Conservation (phyloP, 2,888 invertebrate species). For the Craniophora ligustri region DNA sequence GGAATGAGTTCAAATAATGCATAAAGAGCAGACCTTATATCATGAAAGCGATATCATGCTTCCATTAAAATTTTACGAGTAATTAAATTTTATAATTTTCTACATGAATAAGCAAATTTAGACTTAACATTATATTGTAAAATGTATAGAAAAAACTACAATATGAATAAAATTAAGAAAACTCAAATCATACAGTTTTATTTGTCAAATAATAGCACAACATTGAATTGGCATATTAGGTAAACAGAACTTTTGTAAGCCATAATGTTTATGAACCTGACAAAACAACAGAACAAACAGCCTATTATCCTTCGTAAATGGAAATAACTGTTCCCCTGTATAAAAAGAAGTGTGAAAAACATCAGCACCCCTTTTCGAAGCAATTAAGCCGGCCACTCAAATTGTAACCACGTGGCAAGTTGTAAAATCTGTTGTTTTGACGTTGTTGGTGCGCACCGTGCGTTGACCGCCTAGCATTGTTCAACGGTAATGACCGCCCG, state of each 20-base stretch:
- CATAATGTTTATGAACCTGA: no score
- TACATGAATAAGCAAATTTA: neutral
- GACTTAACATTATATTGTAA: no score
- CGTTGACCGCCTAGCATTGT: slow-evolving; percentile 56
- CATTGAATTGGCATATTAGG: no score
- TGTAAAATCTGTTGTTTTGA: slow-evolving; percentile 59
- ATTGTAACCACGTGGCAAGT: slow-evolving; percentile 46
- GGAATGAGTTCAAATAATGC: slow-evolving; percentile 25
- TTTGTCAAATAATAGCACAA: no score
- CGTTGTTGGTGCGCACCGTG: slow-evolving; percentile 42
- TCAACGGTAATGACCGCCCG: slow-evolving; percentile 57
- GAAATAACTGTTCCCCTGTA: neutral
- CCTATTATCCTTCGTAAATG: neutral
- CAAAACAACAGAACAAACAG: neutral
- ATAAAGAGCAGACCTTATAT: slow-evolving; percentile 7
- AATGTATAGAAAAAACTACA: no score
- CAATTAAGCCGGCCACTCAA: slow-evolving; percentile 44
- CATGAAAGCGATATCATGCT: no score
- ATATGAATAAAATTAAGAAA: no score
- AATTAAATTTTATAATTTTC: no score
- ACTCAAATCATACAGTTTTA: no score
- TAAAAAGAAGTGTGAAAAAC: slow-evolving; percentile 20
- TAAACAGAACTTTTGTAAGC: no score
- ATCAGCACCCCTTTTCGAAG: slow-evolving; percentile 11
- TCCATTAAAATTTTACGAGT: neutral